phyloP scores from a whole-genome alignment of 1,140 invertebrate species.

The Nasonia longicornis region DNA sequence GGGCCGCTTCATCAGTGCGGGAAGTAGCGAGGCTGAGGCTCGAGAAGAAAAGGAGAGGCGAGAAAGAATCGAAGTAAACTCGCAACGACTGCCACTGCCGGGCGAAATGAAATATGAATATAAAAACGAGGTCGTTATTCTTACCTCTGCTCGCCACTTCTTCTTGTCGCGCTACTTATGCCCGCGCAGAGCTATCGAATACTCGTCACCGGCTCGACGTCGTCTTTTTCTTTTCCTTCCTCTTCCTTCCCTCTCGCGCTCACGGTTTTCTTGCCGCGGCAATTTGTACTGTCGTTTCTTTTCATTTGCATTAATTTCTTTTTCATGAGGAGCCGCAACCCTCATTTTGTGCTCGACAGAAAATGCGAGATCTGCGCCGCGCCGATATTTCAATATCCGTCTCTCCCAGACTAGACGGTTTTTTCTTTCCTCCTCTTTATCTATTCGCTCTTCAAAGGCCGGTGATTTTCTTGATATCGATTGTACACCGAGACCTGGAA shows the following conservation, averaged over 20 bases:
- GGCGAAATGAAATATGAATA: constrained; percentile 53
- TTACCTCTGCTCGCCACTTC: constrained; percentile 23
- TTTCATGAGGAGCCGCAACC: constrained; percentile 28
- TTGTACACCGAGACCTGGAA: neutral
- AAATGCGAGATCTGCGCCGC: constrained; percentile 25
- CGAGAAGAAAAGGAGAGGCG: constrained; percentile 26
- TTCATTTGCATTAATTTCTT: constrained; percentile 35
- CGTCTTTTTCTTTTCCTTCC: neutral
- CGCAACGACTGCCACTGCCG: constrained; percentile 48
- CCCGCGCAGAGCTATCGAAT: constrained; percentile 23
- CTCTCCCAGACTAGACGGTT: neutral
- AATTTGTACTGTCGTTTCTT: constrained; percentile 34
- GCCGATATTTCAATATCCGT: constrained; percentile 39
- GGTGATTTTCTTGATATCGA: neutral
- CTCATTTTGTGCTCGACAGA: constrained; percentile 20
- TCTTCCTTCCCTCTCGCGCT: neutral
- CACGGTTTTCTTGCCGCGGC: neutral
- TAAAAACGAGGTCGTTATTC: constrained; percentile 52
- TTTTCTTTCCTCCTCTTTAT: neutral
- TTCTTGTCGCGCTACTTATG: constrained; percentile 9
- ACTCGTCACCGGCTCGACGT: constrained; percentile 24
- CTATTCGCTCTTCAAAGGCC: neutral
- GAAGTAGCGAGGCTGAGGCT: neutral
- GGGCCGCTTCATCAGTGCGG: neutral
- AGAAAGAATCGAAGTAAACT: constrained; percentile 51